A percentile compares a stretch with the other conserved stretches of the same genome.
phyloP scores from a whole-genome alignment of 2,113 vertebrate species.

The Neogobius melanostomus region DNA sequence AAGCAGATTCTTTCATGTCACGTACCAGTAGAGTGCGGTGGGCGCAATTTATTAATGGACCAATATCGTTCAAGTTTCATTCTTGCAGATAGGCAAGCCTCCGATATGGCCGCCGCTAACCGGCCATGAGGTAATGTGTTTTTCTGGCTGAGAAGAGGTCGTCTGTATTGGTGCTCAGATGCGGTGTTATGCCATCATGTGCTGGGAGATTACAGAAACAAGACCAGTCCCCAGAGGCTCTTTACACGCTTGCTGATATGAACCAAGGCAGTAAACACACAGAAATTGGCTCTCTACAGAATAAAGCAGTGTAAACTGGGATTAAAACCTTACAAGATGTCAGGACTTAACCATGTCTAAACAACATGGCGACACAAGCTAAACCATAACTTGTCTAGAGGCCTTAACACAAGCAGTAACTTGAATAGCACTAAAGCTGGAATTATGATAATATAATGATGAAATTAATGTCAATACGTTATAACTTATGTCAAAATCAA shows the following conservation, averaged over 20 bases:
- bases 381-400: no score
- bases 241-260: constrained; percentile 22
- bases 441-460: no score
- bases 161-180: constrained; percentile 33
- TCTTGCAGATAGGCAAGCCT: constrained; percentile 39
- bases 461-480: no score
- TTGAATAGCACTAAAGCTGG: no score
- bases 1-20: constrained; percentile 25
- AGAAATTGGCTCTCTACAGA: no score
- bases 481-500: constrained; percentile 42
- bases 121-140: constrained; percentile 59
- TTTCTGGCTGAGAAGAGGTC: constrained; percentile 49
- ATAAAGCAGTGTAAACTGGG: no score
- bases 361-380: no score
- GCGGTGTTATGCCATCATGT: constrained; percentile 43
- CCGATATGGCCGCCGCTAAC: constrained; percentile 38
- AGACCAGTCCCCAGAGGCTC: constrained; percentile 27
- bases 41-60: constrained; percentile 29
- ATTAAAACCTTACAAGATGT: no score
- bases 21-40: constrained; percentile 23
- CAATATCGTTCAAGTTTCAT: constrained; percentile 34
- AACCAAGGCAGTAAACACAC: constrained; percentile 17
- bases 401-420: no score
- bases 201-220: constrained; percentile 48
- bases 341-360: no score